Percentiles rank a stretch among this genome's conserved stretches.
Conservation (phyloP, 2,888 invertebrate genomes). For the Cephus sareptanus region DNA sequence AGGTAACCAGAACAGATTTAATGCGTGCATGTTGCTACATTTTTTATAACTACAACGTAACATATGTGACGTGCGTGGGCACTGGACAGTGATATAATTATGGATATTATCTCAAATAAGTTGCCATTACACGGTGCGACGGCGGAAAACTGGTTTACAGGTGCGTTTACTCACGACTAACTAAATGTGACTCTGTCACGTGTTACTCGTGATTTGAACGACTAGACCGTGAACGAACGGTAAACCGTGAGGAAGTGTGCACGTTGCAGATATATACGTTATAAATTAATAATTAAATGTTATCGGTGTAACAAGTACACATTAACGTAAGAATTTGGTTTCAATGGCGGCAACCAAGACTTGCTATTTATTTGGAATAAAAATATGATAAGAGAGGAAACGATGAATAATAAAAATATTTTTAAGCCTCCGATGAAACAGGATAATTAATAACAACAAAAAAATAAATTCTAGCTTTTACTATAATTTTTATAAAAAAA, state of each 20-base stretch:
- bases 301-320: background rate
- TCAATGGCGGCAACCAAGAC: background rate
- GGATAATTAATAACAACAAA: background rate
- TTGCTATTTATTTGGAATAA: background rate
- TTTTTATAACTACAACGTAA: background rate
- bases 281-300: background rate
- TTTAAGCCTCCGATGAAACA: background rate
- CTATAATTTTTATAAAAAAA: background rate
- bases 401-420: background rate
- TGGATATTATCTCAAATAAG: slow-evolving; percentile 33
- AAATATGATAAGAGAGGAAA: background rate
- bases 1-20: no score
- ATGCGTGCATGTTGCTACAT: background rate
- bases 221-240: background rate
- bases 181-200: slow-evolving; percentile 19
- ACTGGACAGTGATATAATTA: slow-evolving; percentile 27
- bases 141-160: slow-evolving; percentile 52
- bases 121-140: slow-evolving; percentile 46
- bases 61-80: slow-evolving; percentile 30
- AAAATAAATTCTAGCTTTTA: background rate
- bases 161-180: slow-evolving; percentile 45
- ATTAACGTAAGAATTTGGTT: background rate
- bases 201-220: slow-evolving; percentile 8
- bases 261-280: background rate
- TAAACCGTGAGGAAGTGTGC: background rate